A percentile compares a stretch with the other conserved stretches of the same genome.
Evolutionary conservation across 2,113 vertebrate species (phyloP).

Genomic region (Litocranius walleri): DNA sequence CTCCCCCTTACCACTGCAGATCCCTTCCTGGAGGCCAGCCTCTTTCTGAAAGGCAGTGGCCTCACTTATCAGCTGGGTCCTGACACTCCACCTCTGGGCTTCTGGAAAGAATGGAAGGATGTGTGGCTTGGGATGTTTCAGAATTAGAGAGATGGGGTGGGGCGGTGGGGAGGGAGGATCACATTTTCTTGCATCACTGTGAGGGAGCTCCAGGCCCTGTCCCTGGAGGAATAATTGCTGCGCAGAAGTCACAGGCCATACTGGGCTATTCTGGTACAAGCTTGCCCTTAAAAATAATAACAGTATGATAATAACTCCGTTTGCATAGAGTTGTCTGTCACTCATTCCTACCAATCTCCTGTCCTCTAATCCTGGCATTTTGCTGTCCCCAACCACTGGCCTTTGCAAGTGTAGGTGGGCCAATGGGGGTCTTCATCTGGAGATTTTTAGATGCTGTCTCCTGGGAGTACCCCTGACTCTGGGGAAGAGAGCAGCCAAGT

Average conservation of each 20-base stretch:
- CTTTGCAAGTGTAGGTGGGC: not conserved
- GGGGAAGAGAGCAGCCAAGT: not conserved
- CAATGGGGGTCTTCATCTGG: not conserved
- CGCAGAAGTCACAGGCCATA: slow-evolving; percentile 44
- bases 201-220: slow-evolving; percentile 49
- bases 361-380: not conserved
- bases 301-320: not conserved
- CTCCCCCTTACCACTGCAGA: not conserved
- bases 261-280: slow-evolving; percentile 17
- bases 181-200: slow-evolving; percentile 55
- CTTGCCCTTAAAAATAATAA: slow-evolving; percentile 38
- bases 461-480: not conserved
- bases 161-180: not conserved
- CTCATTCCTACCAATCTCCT: not conserved
- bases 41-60: not conserved
- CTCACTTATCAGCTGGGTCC: not conserved
- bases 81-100: not conserved
- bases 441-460: not conserved
- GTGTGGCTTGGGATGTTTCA: not conserved
- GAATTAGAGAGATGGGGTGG: not conserved
- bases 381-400: no score
- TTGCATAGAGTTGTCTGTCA: not conserved
- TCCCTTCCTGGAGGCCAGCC: not conserved
- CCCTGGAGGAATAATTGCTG: slow-evolving; percentile 39
- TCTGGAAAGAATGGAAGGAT: not conserved